Conservation (phyloP, 1,140 invertebrate genomes). For the Chrysomallon squamiferum region DNA sequence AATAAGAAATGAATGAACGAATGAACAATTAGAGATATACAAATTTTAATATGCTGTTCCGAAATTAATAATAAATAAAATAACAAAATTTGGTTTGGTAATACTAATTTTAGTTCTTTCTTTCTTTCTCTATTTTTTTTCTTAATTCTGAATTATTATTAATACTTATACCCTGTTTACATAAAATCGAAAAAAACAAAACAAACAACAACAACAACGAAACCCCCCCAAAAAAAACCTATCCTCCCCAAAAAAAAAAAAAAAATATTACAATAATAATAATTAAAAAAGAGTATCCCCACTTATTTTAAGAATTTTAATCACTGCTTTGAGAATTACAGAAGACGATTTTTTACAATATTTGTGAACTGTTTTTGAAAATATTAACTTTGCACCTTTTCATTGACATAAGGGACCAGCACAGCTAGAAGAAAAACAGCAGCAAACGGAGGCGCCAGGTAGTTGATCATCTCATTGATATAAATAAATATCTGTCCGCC, state of each 20-base stretch:
- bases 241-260: not conserved
- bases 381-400: conserved; percentile 58
- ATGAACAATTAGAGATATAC: not conserved
- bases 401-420: conserved; percentile 64
- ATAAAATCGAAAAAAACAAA: no score
- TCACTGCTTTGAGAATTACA: not conserved
- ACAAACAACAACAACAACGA: not conserved
- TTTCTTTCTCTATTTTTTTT: no score
- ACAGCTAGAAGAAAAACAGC: conserved; percentile 65
- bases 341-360: not conserved
- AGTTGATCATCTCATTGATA: conserved; percentile 65
- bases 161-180: no score
- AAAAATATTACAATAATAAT: not conserved
- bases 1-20: not conserved
- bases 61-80: no score
- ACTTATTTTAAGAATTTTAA: not conserved
- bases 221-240: not conserved
- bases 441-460: conserved; percentile 66
- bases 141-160: no score
- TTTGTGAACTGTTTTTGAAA: not conserved
- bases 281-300: not conserved
- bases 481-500: conserved; percentile 67
- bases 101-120: no score
- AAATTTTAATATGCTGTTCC: not conserved
- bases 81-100: no score